Evolutionary conservation across 2,888 invertebrate genomes (phyloP).

Genomic region (Melinopterus prodromus): DNA sequence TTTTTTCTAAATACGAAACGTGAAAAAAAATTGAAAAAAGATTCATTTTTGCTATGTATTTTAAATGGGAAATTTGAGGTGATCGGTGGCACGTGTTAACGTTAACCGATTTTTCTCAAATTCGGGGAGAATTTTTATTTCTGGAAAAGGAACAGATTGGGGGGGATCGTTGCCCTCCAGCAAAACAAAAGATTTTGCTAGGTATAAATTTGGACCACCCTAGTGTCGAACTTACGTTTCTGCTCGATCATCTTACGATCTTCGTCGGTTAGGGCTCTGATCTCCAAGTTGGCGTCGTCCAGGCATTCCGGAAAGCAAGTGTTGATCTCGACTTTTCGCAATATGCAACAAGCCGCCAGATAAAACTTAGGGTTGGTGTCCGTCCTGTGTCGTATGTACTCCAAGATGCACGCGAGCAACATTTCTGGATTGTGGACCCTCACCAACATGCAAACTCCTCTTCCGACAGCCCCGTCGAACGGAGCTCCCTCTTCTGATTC

Average conservation of each 20-base stretch:
- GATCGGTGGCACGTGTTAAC: too few species aligned
- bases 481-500: constrained; percentile 47
- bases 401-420: constrained; percentile 48
- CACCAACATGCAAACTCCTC: constrained; percentile 48
- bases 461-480: constrained; percentile 48
- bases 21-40: too few species aligned
- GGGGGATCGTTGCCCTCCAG: too few species aligned
- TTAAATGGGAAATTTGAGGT: too few species aligned
- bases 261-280: constrained; percentile 20
- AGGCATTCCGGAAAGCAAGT: constrained; percentile 44
- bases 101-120: too few species aligned
- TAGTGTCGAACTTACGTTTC: constrained; percentile 17
- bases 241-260: constrained; percentile 19
- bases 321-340: constrained; percentile 49
- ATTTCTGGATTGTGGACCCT: constrained; percentile 46
- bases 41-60: too few species aligned
- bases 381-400: constrained; percentile 42
- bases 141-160: too few species aligned
- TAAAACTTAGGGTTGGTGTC: constrained; percentile 38
- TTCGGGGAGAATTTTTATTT: too few species aligned
- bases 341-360: constrained; percentile 46
- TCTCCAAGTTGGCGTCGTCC: constrained; percentile 41
- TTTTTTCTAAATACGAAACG: too few species aligned
- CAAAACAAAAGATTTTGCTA: too few species aligned
- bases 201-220: too few species aligned